phyloP scores from a whole-genome alignment of 1,140 invertebrate species.

The Eumaeus atala region DNA sequence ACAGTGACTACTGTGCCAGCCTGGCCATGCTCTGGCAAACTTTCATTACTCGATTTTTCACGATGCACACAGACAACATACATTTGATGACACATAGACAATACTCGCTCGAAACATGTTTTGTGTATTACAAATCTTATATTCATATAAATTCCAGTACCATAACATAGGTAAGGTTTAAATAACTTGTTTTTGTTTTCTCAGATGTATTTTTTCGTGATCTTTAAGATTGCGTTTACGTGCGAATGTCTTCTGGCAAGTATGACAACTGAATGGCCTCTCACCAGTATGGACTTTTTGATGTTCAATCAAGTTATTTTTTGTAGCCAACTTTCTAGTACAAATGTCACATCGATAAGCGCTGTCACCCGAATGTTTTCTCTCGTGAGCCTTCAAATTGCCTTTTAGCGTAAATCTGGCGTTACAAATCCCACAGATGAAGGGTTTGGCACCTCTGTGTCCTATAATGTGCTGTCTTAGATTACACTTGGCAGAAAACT shows the following conservation, averaged over 20 bases:
- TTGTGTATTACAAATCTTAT: no score
- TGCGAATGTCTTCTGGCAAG: neutral
- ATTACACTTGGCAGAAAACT: conserved; percentile 1
- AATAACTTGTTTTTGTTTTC: neutral
- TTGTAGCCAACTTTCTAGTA: neutral
- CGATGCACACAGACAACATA: no score
- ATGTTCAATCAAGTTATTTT: conserved; percentile 2
- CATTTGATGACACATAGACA: no score
- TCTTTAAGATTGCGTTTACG: conserved; percentile 5
- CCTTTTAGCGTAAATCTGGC: neutral
- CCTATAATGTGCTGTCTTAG: neutral
- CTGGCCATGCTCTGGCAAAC: no score
- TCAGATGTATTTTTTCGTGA: conserved; percentile 1
- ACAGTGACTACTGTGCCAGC: no score
- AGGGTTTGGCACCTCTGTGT: neutral
- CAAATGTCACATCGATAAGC: neutral
- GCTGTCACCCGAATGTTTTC: neutral
- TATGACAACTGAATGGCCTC: neutral
- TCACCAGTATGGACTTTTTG: conserved; percentile 4
- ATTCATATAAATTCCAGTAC: no score
- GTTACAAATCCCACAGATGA: neutral
- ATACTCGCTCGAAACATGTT: no score
- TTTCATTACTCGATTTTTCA: no score
- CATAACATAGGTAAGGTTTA: no score
- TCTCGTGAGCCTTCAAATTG: neutral